Base-by-base conservation (phyloP, 2,888 invertebrate species). In the Sicus ferrugineus region DNA sequence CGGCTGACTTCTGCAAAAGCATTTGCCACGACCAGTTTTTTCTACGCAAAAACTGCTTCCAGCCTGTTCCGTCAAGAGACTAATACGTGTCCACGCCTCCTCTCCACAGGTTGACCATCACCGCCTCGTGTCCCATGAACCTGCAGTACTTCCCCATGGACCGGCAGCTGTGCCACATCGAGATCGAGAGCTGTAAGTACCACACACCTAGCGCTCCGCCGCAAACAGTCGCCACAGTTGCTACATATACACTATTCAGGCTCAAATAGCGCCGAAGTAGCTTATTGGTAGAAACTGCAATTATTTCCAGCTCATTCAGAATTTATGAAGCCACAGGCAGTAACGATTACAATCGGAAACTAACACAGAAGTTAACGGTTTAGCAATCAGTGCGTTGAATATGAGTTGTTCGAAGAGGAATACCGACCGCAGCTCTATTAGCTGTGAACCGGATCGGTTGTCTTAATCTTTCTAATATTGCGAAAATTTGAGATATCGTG, bases 101-200 rank as follows among this genome's bases (percentile, higher is more conserved):
- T 46, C 30, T 67, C 48, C 67, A 59, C 67, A 83, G 83, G 80
- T 90, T 97, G 86, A 97, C 96, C 76, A 95, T 97, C 81, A 97
- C 96, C 75, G 95, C 96, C 75, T 95, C 96, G 77, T 97, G 97
- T 87, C 96, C 96, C 70, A 96, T 97, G 96, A 94, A 96, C 86
- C 90, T 97, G 64, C 95, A 96, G 85, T 96, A 96, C 86, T 97
- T 96, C 86, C 97, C 97, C 48, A 96, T 97, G 96, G 97, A 97
- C 86, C 91, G 95, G 77, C 97, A 97, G 85, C 87, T 95, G 76
- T 97, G 97, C 86, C 93, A 95, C 84, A 94, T 97, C 85, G 95
- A 96, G 89, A 95, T 97, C 81, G 96, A 97, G 90, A 96, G 96
- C 90, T 97, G 97, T 97, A 93, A 96, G 96, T 95, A 92, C 62